These are phyloP conservation scores for Ariolimax columbianus DNA, from an alignment of 2,888 invertebrate genomes.

Conservation along the genomic window DNA sequence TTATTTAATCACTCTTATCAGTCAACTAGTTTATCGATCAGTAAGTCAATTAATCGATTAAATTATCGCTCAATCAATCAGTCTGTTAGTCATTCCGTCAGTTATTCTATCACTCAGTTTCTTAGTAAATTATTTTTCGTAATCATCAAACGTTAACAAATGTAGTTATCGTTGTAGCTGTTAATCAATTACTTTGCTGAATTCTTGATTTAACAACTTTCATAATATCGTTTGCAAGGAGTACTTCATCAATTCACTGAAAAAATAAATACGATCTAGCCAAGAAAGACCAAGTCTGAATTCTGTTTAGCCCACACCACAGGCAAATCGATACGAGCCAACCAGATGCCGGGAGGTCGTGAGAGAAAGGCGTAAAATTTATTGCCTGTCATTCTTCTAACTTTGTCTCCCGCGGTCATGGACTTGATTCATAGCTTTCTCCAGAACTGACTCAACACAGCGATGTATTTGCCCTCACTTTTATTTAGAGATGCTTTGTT, in stretches of 20 bases:
- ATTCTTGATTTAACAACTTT: background rate
- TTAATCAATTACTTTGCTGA: background rate
- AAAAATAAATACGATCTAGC: background rate
- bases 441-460: constrained; percentile 18
- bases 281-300: background rate
- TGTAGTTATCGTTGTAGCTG: too few species aligned
- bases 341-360: constrained; percentile 35
- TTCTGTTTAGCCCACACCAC: background rate
- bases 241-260: background rate
- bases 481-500: constrained; percentile 22
- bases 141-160: too few species aligned
- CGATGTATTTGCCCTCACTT: background rate
- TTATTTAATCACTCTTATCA: too few species aligned
- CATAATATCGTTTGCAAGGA: background rate
- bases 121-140: too few species aligned
- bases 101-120: too few species aligned
- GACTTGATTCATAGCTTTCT: constrained; percentile 31
- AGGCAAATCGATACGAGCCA: constrained; percentile 31
- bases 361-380: constrained; percentile 45
- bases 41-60: too few species aligned
- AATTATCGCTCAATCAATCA: background rate
- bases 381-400: constrained; percentile 40
- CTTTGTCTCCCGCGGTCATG: constrained; percentile 7
- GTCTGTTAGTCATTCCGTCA: background rate
- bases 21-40: too few species aligned